A percentile compares a stretch with the other conserved stretches of the same genome.
Conservation (phyloP, 2,797 vertebrate genomes). For the Podargus strigoides region DNA sequence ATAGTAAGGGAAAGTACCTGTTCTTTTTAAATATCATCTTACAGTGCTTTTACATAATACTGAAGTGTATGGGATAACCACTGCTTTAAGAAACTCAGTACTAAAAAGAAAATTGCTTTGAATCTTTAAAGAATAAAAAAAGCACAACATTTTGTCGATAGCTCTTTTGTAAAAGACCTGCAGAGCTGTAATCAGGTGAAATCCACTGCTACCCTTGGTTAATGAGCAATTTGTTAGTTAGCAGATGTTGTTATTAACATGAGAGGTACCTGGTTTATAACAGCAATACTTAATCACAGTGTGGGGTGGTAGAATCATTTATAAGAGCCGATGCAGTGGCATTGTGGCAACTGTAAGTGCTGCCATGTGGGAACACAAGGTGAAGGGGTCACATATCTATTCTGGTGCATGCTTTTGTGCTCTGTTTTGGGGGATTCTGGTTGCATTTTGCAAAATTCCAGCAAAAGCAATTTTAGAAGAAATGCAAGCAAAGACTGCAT, state of each 20-base stretch:
- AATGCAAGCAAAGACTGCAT: rapidly evolving
- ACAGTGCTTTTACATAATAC: constrained; percentile 25
- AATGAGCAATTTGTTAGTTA: constrained; percentile 72
- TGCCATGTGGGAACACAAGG: constrained; percentile 42
- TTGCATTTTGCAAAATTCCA: neutral
- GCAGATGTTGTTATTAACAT: constrained; percentile 67
- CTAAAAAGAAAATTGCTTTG: constrained; percentile 41
- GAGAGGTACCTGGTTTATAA: constrained; percentile 71
- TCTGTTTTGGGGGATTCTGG: neutral
- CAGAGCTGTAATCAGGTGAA: constrained; percentile 61
- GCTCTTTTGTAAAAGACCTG: constrained; percentile 17
- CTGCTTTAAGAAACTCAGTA: constrained; percentile 18
- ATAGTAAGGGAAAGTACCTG: constrained; percentile 17
- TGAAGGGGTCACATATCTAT: neutral
- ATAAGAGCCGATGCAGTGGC: neutral
- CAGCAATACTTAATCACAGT: constrained; percentile 69
- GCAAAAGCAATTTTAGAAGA: neutral
- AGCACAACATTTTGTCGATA: constrained; percentile 5
- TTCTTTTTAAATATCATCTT: constrained; percentile 23
- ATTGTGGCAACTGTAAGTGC: constrained; percentile 4
- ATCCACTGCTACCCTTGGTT: constrained; percentile 64
- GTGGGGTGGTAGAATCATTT: constrained; percentile 34
- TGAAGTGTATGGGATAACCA: constrained; percentile 9
- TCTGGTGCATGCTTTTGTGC: neutral
- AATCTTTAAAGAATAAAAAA: constrained; percentile 2